Base-by-base conservation (phyloP, 2,113 vertebrate genomes). In the Vidua chalybeata region DNA sequence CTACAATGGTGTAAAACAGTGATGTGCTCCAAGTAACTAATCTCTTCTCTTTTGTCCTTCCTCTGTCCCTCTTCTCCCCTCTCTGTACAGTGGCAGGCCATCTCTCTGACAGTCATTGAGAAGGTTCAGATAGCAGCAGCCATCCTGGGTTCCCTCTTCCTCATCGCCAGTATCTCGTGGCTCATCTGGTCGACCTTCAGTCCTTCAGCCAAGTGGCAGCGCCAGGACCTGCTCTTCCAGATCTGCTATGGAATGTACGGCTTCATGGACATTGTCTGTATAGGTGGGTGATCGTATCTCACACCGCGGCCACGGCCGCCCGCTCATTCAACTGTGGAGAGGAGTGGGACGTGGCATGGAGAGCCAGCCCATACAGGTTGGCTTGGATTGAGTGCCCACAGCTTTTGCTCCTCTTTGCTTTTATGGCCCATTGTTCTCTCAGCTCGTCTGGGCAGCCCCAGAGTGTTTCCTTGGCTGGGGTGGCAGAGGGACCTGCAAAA, bases 191-290 rank as follows among this genome's bases (percentile, higher is more conserved):
- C 99, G 0, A 99, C 99, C 72, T 99, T 99, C 97, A 99, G 99
- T 96, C 99, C 99, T 33, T 99, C 99, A 0, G 99, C 99, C 77
- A 99, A 99, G 90, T 99, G 99, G 99, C 99, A 99, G 96, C 98
- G 99, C 61, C 99, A 99, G 97, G 99, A 99, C 97, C 99, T 99
- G 96, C 99, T 99, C 93, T 99, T 99, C 98, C 99, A 99, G 99
- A 99, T 99, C 98, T 99, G 99, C 98, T 99, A 99, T 23, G 99
- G 99, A 97, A 99, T 99, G 99, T 99, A 99, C 0, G 99, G 99
- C 98, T 99, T 99, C 98, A 99, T 99, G 99, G 99, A 99, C 79
- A 98, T 99, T 95, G 99, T 99, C 97, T 99, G 99, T 98, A 99
- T 99, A 94, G 99, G 99, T 99, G 98, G 98, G 98, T 98, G 94